Percentiles rank a stretch among this genome's conserved stretches.
phyloP scores from a whole-genome alignment of 2,888 invertebrate species.

The Amiota mariae region DNA sequence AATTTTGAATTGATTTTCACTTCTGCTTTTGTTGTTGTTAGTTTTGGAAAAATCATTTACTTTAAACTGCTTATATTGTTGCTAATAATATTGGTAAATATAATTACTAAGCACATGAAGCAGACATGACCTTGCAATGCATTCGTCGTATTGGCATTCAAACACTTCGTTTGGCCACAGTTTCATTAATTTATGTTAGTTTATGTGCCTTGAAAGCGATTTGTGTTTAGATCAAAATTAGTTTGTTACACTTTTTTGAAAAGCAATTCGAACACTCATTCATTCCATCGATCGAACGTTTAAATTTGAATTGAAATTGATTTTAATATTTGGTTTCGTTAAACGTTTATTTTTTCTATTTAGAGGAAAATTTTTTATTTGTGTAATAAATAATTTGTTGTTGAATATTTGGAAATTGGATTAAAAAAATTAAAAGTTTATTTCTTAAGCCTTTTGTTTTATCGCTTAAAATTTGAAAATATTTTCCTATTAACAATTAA shows the following conservation, averaged over 20 bases:
- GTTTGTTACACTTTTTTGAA: conserved; percentile 17
- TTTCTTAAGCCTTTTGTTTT: conserved; percentile 21
- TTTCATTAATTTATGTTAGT: background rate
- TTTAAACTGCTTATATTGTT: no score
- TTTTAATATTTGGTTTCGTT: no score
- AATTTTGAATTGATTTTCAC: conserved; percentile 2
- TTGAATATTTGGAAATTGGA: no score
- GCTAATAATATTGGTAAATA: background rate
- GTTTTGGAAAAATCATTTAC: background rate
- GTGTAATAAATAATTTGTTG: background rate
- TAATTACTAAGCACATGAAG: background rate
- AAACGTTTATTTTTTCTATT: no score
- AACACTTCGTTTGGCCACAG: background rate
- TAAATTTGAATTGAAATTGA: no score
- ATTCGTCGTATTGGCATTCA: background rate
- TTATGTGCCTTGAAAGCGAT: conserved; percentile 11
- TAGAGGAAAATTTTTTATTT: background rate
- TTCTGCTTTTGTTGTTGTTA: background rate
- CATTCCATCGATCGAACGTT: no score
- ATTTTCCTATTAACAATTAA: no score
- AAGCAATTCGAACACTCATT: no score
- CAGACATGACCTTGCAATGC: no score
- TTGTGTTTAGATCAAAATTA: background rate
- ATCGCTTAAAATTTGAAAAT: no score
- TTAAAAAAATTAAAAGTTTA: background rate